Evolutionary conservation across 2,113 vertebrate genomes (phyloP).

Genomic region (Dolichallabes microphthalmus): DNA sequence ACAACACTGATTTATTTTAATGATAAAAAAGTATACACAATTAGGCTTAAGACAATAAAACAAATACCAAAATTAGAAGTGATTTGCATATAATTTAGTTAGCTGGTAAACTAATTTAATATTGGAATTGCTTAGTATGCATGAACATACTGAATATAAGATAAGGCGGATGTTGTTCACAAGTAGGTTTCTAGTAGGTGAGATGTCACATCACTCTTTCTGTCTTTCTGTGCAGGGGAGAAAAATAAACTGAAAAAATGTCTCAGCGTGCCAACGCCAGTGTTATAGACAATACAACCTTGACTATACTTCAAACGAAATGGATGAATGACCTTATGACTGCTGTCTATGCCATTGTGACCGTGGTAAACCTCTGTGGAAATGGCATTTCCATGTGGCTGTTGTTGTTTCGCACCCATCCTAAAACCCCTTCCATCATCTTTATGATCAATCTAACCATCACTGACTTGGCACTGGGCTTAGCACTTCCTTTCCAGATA

Average conservation of each 20-base stretch:
- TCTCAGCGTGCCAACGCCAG: conserved; percentile 1
- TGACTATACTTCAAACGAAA: conserved; percentile 73
- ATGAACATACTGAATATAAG: not conserved
- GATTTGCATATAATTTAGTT: not conserved
- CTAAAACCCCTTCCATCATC: conserved; percentile 82
- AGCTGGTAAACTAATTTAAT: not conserved
- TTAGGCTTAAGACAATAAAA: not conserved
- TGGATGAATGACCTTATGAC: conserved; percentile 68
- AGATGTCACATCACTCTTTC: not conserved
- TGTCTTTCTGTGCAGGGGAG: conserved; percentile 8
- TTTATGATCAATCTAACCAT: conserved; percentile 95
- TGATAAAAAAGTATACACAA: not conserved
- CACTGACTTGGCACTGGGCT: conserved; percentile 81
- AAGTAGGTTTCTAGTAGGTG: not conserved
- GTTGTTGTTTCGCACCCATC: conserved; percentile 77
- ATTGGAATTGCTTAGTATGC: not conserved
- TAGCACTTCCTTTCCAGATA: conserved; percentile 88
- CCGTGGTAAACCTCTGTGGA: conserved; percentile 76
- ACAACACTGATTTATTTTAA: not conserved
- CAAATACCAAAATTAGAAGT: not conserved
- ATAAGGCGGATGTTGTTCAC: not conserved
- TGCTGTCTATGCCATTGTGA: conserved; percentile 77
- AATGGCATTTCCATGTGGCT: conserved; percentile 87
- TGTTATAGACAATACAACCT: conserved; percentile 75
- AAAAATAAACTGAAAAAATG: conserved; percentile 47